Conservation (phyloP, 2,797 vertebrate genomes). For the Coreius guichenoti region DNA sequence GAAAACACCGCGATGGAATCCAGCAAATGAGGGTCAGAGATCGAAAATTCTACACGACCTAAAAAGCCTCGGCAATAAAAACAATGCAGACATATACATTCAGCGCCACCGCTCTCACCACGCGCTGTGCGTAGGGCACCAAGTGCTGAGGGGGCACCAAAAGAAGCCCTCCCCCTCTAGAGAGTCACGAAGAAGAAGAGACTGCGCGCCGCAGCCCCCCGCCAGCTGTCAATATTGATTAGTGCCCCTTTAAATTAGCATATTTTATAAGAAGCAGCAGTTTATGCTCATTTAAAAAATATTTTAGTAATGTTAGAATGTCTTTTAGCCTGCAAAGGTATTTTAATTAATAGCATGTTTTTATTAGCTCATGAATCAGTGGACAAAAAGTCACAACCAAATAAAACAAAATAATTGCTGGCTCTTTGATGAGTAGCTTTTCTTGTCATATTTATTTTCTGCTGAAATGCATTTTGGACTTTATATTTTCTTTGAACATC, state of each 20-base stretch:
- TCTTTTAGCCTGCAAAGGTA: neutral
- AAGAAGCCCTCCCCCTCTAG: too few relatives aligned
- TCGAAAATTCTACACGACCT: too few relatives aligned
- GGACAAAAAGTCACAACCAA: neutral
- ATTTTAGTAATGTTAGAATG: neutral
- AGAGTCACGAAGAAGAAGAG: too few relatives aligned
- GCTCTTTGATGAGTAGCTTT: neutral
- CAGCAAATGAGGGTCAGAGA: too few relatives aligned
- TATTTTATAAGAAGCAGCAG: neutral
- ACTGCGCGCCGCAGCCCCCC: too few relatives aligned
- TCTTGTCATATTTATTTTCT: conserved; percentile 5
- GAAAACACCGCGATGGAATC: neutral
- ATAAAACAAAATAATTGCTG: neutral
- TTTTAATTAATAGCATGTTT: conserved; percentile 13
- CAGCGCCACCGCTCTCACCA: too few relatives aligned
- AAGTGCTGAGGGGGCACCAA: too few relatives aligned
- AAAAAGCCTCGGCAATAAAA: too few relatives aligned
- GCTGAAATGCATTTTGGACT: neutral
- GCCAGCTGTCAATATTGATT: neutral
- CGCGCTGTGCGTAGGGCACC: too few relatives aligned
- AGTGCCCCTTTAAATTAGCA: neutral
- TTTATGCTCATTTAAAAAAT: neutral
- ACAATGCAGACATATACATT: too few relatives aligned
- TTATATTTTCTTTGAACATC: conserved; percentile 58
- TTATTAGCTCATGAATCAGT: neutral